phyloP scores from a whole-genome alignment of 2,113 vertebrate genomes.

The Nerophis ophidion region DNA sequence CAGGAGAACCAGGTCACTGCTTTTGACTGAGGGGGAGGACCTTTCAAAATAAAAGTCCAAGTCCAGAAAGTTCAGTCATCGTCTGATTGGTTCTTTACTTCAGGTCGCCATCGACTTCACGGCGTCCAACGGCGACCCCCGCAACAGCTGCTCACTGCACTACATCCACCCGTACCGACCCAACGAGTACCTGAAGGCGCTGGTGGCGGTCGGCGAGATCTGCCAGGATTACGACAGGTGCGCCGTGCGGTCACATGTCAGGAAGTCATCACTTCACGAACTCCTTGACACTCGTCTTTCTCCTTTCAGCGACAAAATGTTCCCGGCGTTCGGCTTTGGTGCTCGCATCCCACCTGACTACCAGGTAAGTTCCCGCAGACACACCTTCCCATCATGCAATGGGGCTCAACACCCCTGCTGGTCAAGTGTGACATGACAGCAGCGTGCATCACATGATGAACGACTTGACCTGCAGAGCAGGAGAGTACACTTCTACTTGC shows the following conservation, averaged over 20 bases:
- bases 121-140: conserved; percentile 90
- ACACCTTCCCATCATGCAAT: no score
- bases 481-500: background rate
- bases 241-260: background rate
- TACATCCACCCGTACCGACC: conserved; percentile 97
- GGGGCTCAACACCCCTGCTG: no score
- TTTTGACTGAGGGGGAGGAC: no score
- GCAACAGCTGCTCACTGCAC: conserved; percentile 96
- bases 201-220: conserved; percentile 97
- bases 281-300: conserved; percentile 9
- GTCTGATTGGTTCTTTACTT: background rate
- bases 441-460: no score
- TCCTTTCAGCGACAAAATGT: conserved; percentile 94
- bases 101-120: conserved; percentile 98
- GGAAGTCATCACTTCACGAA: conserved; percentile 17
- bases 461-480: background rate
- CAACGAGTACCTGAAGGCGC: conserved; percentile 95
- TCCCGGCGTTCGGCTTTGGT: conserved; percentile 95
- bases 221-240: conserved; percentile 99
- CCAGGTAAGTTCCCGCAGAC: conserved; percentile 69
- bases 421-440: no score
- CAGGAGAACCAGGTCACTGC: no score
- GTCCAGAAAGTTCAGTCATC: no score
- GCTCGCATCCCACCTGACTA: conserved; percentile 94
- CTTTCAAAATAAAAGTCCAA: no score